Evolutionary conservation across 53 echinoderm and acorn worm genomes (phyloP).

Genomic region (Apostichopus leukothele): DNA sequence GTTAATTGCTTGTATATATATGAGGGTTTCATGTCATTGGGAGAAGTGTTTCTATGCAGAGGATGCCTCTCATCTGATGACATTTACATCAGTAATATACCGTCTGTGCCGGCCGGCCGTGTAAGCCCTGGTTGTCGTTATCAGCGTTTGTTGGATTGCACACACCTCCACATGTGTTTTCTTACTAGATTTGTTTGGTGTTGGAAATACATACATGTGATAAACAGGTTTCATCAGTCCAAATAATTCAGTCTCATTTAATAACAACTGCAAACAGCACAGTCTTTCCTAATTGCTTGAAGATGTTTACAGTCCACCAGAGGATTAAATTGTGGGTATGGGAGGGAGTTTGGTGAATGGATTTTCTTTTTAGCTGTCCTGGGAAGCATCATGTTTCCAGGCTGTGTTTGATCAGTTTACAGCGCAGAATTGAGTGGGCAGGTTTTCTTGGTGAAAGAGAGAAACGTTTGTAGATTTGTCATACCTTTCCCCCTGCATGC

Average conservation of each 20-base stretch:
- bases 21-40: too few species aligned
- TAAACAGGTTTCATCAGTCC: neutral
- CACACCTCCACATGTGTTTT: neutral
- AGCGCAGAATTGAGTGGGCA: conserved; percentile 16
- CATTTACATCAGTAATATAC: too few species aligned
- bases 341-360: conserved; percentile 27
- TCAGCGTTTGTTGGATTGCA: too few species aligned
- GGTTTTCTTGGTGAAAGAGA: neutral
- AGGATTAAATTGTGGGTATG: neutral
- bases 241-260: conserved; percentile 7
- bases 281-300: conserved; percentile 8
- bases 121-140: too few species aligned
- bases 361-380: conserved; percentile 34
- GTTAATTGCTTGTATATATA: too few species aligned
- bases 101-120: too few species aligned
- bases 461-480: neutral
- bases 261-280: conserved; percentile 26
- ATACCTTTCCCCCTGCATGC: neutral
- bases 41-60: too few species aligned
- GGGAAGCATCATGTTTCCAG: conserved; percentile 26
- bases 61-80: too few species aligned
- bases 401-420: conserved; percentile 37
- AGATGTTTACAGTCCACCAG: conserved; percentile 12
- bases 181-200: neutral
- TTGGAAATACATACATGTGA: neutral